Evolutionary conservation across 2,888 invertebrate genomes (phyloP).

Genomic region (Beris morrisii): DNA sequence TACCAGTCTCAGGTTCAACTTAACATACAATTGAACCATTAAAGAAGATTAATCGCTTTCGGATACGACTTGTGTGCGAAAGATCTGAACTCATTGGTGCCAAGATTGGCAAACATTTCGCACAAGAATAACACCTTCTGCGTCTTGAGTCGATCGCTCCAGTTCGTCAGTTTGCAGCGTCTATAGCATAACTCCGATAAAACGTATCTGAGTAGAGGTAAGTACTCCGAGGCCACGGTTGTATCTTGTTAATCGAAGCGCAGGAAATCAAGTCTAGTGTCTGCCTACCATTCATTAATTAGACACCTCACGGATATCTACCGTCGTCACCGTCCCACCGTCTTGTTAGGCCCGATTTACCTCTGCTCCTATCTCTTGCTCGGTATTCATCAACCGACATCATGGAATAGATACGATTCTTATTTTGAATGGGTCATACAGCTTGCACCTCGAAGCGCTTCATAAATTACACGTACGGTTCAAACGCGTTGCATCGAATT

Average conservation of each 20-base stretch:
- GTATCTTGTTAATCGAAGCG: conserved; percentile 33
- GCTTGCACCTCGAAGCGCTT: conserved; percentile 19
- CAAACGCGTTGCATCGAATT: conserved; percentile 7
- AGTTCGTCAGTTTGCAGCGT: not conserved
- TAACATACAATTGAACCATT: conserved; percentile 44
- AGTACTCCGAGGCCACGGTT: not conserved
- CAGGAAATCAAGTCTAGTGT: conserved; percentile 35
- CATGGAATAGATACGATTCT: conserved; percentile 8
- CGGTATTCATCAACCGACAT: not conserved
- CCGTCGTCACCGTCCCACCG: conserved; percentile 29
- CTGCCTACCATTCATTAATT: conserved; percentile 43
- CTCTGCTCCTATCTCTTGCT: conserved; percentile 5
- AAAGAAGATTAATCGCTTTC: conserved; percentile 43
- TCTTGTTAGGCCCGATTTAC: conserved; percentile 16
- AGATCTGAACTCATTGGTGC: conserved; percentile 32
- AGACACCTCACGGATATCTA: conserved; percentile 41
- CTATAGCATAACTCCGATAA: not conserved
- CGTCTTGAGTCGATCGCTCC: no score
- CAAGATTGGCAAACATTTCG: conserved; percentile 15
- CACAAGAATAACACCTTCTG: no score
- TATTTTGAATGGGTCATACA: conserved; percentile 27
- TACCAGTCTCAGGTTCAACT: conserved; percentile 31
- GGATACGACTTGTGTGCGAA: conserved; percentile 43
- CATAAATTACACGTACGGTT: conserved; percentile 19
- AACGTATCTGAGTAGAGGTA: not conserved